Evolutionary conservation across 2,797 vertebrate species (phyloP).

Genomic region (Centropyge bicolor): DNA sequence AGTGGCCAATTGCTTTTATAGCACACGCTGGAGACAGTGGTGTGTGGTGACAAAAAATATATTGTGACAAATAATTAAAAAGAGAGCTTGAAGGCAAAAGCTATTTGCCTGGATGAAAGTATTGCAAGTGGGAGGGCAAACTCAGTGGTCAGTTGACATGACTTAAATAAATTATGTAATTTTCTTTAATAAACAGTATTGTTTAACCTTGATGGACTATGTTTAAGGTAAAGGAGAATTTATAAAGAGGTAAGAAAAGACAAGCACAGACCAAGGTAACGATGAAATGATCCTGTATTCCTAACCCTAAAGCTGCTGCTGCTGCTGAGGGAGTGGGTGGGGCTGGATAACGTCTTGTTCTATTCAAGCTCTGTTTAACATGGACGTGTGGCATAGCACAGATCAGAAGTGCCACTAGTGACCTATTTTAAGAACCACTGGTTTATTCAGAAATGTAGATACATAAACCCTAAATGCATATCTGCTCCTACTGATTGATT

Average conservation of each 20-base stretch:
- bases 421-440: too few species aligned
- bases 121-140: not conserved
- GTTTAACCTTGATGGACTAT: slow-evolving; percentile 9
- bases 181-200: not conserved
- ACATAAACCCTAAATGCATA: too few species aligned
- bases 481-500: too few species aligned
- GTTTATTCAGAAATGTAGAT: too few species aligned
- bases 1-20: not conserved
- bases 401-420: too few species aligned
- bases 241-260: not conserved
- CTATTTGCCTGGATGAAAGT: not conserved
- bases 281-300: not conserved
- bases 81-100: slow-evolving; percentile 7
- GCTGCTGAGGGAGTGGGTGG: too few species aligned
- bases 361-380: too few species aligned
- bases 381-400: too few species aligned
- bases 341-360: too few species aligned
- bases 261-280: not conserved
- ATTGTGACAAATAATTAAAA: not conserved
- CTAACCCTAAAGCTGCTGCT: too few species aligned
- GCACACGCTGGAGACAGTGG: not conserved
- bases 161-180: not conserved
- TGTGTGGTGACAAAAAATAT: not conserved
- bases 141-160: not conserved
- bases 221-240: not conserved